phyloP scores from a whole-genome alignment of 2,888 invertebrate genomes.

The Epinotia bilunana region DNA sequence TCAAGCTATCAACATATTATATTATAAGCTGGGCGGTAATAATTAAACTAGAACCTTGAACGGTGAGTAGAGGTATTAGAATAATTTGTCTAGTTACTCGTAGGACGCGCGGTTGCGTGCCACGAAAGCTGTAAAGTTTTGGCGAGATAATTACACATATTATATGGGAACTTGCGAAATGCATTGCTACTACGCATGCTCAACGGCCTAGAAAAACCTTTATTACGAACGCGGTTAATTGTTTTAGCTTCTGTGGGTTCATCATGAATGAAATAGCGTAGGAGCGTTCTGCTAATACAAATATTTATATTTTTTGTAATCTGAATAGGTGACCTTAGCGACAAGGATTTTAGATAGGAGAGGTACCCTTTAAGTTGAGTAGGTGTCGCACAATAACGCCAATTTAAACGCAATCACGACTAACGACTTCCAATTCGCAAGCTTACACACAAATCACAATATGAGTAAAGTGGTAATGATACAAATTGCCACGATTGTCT shows the following conservation, averaged over 20 bases:
- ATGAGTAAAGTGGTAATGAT: conserved; percentile 67
- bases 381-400: conserved; percentile 61
- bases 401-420: conserved; percentile 73
- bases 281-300: conserved; percentile 2
- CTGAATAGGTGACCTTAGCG: conserved; percentile 16
- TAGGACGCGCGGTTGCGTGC: conserved; percentile 69
- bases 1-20: conserved; percentile 35
- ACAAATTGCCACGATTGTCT: conserved; percentile 71
- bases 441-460: conserved; percentile 65
- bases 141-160: conserved; percentile 68
- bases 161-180: conserved; percentile 69
- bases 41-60: conserved; percentile 67
- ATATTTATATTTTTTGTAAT: neutral
- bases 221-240: conserved; percentile 49
- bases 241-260: conserved; percentile 14
- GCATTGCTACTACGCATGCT: conserved; percentile 51
- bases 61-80: conserved; percentile 61
- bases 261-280: conserved; percentile 23
- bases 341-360: conserved; percentile 24
- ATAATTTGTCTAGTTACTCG: conserved; percentile 67
- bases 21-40: conserved; percentile 45
- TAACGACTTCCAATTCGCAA: conserved; percentile 62
- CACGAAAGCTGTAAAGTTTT: conserved; percentile 56
- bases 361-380: conserved; percentile 47
- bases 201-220: conserved; percentile 66